phyloP scores from a whole-genome alignment of 1,140 invertebrate genomes.

The Heliconius hermathena region DNA sequence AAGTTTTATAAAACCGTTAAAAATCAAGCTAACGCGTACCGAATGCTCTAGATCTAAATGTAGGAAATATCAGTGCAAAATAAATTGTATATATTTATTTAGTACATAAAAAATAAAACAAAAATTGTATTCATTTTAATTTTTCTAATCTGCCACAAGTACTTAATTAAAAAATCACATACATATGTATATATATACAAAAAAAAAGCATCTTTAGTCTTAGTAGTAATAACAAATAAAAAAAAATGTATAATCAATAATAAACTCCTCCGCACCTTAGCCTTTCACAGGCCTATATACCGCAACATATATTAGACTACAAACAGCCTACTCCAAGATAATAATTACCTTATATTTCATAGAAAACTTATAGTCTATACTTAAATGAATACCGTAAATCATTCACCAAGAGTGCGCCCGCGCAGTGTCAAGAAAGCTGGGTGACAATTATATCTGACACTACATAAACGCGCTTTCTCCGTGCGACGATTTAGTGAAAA shows the following conservation, averaged over 20 bases:
- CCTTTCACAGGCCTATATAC: not conserved
- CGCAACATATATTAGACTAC: not conserved
- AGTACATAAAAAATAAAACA: not conserved
- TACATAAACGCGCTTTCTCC: conserved; percentile 19
- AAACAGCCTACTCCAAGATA: not conserved
- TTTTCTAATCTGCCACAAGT: not conserved
- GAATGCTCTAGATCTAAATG: not conserved
- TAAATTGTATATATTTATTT: not conserved
- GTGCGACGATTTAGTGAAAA: conserved; percentile 26
- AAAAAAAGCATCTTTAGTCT: too few relatives aligned
- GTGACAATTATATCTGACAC: conserved; percentile 32
- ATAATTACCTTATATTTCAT: not conserved
- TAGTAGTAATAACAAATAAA: too few relatives aligned
- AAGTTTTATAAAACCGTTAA: not conserved
- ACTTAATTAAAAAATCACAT: too few relatives aligned
- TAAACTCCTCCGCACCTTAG: too few relatives aligned
- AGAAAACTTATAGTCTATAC: not conserved
- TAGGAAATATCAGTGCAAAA: not conserved
- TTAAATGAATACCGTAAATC: not conserved
- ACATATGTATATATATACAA: too few relatives aligned
- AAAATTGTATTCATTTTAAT: too few relatives aligned
- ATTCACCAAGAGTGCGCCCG: not conserved
- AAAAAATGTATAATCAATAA: too few relatives aligned
- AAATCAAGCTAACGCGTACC: not conserved
- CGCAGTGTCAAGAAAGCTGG: conserved; percentile 22